phyloP scores from a whole-genome alignment of 2,797 vertebrate genomes.

The Pangasius macronema region DNA sequence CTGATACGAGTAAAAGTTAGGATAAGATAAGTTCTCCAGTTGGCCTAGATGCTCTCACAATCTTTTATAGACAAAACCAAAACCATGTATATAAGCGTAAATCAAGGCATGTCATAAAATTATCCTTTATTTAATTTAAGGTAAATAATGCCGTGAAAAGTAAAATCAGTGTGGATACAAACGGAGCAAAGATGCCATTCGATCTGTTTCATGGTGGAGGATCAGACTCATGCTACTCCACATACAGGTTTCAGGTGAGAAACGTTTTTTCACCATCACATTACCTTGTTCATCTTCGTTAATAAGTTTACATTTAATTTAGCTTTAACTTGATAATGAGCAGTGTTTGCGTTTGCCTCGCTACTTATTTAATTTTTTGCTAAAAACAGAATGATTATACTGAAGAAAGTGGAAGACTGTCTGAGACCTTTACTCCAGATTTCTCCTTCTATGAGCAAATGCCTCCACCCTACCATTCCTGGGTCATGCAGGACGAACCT shows the following conservation, averaged over 20 bases:
- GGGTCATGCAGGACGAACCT: slow-evolving; percentile 80
- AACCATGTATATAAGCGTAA: not conserved
- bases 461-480: slow-evolving; percentile 68
- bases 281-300: not conserved
- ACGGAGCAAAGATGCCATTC: slow-evolving; percentile 63
- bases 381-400: slow-evolving; percentile 57
- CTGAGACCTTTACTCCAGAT: slow-evolving; percentile 69
- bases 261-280: not conserved
- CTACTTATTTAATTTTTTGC: slow-evolving; percentile 7
- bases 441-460: slow-evolving; percentile 63
- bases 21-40: not conserved
- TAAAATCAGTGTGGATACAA: slow-evolving; percentile 53
- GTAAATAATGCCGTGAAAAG: slow-evolving; percentile 60
- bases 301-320: not conserved
- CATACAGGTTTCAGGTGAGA: slow-evolving; percentile 57
- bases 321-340: not conserved
- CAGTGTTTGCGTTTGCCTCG: not conserved
- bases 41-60: not conserved
- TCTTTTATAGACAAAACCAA: not conserved
- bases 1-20: not conserved
- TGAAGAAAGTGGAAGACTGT: slow-evolving; percentile 71
- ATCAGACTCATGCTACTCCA: slow-evolving; percentile 61
- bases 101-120: not conserved
- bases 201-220: slow-evolving; percentile 57
- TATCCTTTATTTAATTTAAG: slow-evolving; percentile 24